Evolutionary conservation across 2,888 invertebrate genomes (phyloP).

Genomic region (Himalopsyche japonica): DNA sequence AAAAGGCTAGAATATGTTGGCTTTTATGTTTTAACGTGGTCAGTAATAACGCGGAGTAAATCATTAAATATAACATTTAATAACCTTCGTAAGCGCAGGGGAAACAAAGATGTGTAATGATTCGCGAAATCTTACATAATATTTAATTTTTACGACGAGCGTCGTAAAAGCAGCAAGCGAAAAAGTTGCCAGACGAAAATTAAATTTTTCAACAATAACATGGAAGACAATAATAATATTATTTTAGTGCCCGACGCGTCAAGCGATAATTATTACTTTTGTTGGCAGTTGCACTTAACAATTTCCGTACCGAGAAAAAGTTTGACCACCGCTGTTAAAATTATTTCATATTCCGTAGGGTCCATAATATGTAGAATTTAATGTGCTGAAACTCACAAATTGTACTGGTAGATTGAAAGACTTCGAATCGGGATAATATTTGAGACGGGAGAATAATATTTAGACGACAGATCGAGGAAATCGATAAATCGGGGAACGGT

Average conservation of each 20-base stretch:
- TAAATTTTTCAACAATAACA: conserved; percentile 10
- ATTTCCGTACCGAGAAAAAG: neutral
- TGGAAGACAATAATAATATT: conserved; percentile 11
- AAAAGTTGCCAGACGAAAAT: conserved; percentile 23
- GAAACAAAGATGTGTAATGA: neutral
- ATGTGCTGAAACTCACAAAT: too few relatives aligned
- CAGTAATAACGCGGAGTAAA: neutral
- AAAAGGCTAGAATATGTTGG: too few relatives aligned
- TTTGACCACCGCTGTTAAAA: too few relatives aligned
- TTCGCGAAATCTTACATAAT: neutral
- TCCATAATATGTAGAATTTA: too few relatives aligned
- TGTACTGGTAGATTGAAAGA: too few relatives aligned
- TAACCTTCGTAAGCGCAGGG: neutral
- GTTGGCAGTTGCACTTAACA: neutral
- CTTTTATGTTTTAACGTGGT: neutral
- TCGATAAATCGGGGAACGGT: too few relatives aligned
- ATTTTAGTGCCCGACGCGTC: conserved; percentile 3
- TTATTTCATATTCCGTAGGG: too few relatives aligned
- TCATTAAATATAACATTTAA: neutral
- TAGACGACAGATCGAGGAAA: too few relatives aligned
- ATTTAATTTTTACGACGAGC: neutral
- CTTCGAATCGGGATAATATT: too few relatives aligned
- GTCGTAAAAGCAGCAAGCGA: neutral
- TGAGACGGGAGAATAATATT: too few relatives aligned
- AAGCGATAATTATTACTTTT: neutral